Conservation (phyloP, 2,888 invertebrate genomes). For the Philereme transversata region DNA sequence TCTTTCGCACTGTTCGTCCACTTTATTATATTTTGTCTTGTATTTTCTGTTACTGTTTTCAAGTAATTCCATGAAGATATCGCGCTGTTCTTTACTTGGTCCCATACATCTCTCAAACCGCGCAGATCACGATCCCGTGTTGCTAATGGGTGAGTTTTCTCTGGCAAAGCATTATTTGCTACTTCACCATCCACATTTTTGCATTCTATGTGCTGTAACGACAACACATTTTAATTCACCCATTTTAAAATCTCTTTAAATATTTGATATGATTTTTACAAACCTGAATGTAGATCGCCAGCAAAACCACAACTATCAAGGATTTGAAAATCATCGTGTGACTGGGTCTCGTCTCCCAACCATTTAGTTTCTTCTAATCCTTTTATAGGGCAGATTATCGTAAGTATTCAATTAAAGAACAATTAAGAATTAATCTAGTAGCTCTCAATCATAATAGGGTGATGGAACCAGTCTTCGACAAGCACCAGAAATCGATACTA, state of each 20-base stretch:
- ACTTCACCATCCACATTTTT: slow-evolving; percentile 17
- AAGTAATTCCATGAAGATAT: slow-evolving; percentile 49
- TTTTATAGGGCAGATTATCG: slow-evolving; percentile 35
- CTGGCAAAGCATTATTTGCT: slow-evolving; percentile 5
- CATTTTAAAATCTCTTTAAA: no score
- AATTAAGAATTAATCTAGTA: slow-evolving; percentile 29
- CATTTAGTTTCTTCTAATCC: slow-evolving; percentile 20
- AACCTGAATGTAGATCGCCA: slow-evolving; percentile 28
- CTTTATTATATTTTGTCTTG: slow-evolving; percentile 44
- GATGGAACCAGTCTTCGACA: no score
- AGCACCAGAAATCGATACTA: no score
- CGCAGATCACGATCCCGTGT: slow-evolving; percentile 28
- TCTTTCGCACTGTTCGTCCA: slow-evolving; percentile 47
- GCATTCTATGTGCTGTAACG: slow-evolving; percentile 27
- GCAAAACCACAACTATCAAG: slow-evolving; percentile 20
- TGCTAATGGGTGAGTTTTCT: slow-evolving; percentile 21
- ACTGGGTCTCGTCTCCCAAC: slow-evolving; percentile 21
- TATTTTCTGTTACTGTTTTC: slow-evolving; percentile 47
- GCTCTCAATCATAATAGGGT: neutral
- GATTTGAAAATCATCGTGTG: slow-evolving; percentile 30
- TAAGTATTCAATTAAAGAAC: slow-evolving; percentile 34
- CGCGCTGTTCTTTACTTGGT: slow-evolving; percentile 48
- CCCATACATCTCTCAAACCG: slow-evolving; percentile 45
- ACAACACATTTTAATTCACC: neutral
- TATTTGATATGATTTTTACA: slow-evolving; percentile 2